phyloP scores from a whole-genome alignment of 2,888 invertebrate genomes.

The Stenoptilia bipunctidactyla region DNA sequence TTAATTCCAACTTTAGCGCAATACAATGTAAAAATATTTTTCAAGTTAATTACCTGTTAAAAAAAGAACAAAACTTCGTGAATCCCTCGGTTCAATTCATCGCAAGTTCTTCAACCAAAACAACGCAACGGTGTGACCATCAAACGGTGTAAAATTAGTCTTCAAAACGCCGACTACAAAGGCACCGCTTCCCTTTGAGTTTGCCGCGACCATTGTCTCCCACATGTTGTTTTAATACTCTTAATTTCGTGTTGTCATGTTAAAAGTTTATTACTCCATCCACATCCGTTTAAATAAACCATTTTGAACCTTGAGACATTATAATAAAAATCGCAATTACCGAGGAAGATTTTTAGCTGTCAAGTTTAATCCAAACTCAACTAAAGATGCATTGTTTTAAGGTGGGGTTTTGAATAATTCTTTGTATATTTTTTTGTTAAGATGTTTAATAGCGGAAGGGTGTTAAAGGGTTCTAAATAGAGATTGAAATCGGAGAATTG shows the following conservation, averaged over 20 bases:
- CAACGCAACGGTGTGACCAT: conserved; percentile 21
- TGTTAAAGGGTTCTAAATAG: conserved; percentile 39
- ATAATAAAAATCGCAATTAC: not conserved
- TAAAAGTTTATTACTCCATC: conserved; percentile 50
- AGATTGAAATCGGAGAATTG: conserved; percentile 28
- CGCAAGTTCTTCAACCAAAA: no score
- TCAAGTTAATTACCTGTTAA: no score
- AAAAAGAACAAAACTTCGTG: no score
- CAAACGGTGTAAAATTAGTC: conserved; percentile 49
- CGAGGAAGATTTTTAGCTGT: conserved; percentile 5
- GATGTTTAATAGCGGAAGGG: conserved; percentile 41
- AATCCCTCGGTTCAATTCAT: no score
- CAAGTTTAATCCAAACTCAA: not conserved
- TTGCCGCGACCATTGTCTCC: conserved; percentile 59
- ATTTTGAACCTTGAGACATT: conserved; percentile 21
- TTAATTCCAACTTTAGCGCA: no score
- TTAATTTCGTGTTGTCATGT: conserved; percentile 63
- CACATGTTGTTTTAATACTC: conserved; percentile 56
- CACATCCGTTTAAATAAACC: conserved; percentile 7
- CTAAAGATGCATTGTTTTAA: no score
- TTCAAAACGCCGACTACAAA: conserved; percentile 43
- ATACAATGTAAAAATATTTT: no score
- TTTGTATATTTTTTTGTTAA: not conserved
- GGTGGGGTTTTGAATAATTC: conserved; percentile 4
- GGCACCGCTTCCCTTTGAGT: conserved; percentile 46